Evolutionary conservation across 2,888 invertebrate species (phyloP).

Genomic region (Anthoptus insignis): DNA sequence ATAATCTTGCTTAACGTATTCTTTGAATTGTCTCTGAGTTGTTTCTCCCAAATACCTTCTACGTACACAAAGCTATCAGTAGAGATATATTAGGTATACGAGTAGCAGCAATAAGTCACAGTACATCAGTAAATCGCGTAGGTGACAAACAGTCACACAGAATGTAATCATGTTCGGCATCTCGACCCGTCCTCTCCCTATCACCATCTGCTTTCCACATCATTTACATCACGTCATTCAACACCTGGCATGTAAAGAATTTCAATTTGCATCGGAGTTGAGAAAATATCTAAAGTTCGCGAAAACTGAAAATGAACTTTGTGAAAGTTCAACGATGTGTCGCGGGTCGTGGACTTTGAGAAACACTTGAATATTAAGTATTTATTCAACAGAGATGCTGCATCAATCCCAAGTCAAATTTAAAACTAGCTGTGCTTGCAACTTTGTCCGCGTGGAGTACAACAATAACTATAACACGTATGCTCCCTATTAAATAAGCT

Average conservation of each 20-base stretch:
- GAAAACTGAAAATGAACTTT: conserved; percentile 24
- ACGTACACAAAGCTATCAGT: no score
- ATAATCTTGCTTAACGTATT: no score
- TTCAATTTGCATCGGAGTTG: conserved; percentile 19
- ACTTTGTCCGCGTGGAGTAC: no score
- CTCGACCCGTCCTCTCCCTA: not conserved
- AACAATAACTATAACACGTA: not conserved
- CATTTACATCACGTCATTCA: not conserved
- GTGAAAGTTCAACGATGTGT: conserved; percentile 23
- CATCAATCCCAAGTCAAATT: not conserved
- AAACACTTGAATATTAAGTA: conserved; percentile 23
- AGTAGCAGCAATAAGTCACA: no score
- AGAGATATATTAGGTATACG: no score
- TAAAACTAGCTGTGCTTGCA: no score
- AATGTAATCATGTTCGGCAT: no score
- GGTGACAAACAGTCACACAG: no score
- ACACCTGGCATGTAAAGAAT: not conserved
- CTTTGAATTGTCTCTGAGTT: no score
- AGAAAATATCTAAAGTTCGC: conserved; percentile 17
- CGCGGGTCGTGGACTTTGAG: conserved; percentile 13
- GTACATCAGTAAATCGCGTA: no score
- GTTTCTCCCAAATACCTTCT: no score
- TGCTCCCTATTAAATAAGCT: no score
- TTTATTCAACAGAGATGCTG: conserved; percentile 4
- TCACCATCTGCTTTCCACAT: not conserved